Base-by-base conservation (phyloP, 2,797 vertebrate genomes). In the Enteromius thamalakanensis region DNA sequence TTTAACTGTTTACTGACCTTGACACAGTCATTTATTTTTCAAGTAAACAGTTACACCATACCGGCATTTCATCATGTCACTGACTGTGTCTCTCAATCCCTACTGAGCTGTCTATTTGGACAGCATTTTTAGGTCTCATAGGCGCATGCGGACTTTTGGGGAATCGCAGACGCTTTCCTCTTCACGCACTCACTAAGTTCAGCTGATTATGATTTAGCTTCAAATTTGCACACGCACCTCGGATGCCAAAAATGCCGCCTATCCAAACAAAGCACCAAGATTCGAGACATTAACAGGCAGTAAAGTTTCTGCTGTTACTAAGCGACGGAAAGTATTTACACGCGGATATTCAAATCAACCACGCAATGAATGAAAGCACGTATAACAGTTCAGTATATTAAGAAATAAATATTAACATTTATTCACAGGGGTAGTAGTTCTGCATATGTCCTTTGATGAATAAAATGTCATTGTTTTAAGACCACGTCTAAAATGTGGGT, bases 241-340 rank as follows among this genome's bases (percentile, higher is more conserved):
- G 11, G 32, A 75, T 76, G 47, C n/a, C 2, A 37, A 34, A 75
- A 75, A 64, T 29, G 45, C 32, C 8, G 23, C n/a, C 40, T 80
- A 8, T 32, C 5, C 15, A 67, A 32, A 1, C 60, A 67, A 6
- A n/a, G 6, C 14, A 8, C 55, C 3, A 6, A 21, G 58, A 74
- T 74, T 60, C 68, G 32, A 70, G 40, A 77, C 58, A 69, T 75
- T 62, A 53, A 40, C 26, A 69, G 12, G 80, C 17, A 53, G n/a
- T 42, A 77, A 85, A 81, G 34, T 85, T 85, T 85, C 71, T 81
- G 51, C 71, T 62, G 72, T 85, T 81, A 37, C 79, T 62, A 81
- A 76, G 79, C 72, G 84, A 81, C 64, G 42, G 7, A 62, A 62
- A 67, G 40, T 62, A 37, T 81, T 53, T 29, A 58, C 60, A 42